Evolutionary conservation across 1,140 invertebrate species (phyloP).

Genomic region (Dendrolimus kikuchii): DNA sequence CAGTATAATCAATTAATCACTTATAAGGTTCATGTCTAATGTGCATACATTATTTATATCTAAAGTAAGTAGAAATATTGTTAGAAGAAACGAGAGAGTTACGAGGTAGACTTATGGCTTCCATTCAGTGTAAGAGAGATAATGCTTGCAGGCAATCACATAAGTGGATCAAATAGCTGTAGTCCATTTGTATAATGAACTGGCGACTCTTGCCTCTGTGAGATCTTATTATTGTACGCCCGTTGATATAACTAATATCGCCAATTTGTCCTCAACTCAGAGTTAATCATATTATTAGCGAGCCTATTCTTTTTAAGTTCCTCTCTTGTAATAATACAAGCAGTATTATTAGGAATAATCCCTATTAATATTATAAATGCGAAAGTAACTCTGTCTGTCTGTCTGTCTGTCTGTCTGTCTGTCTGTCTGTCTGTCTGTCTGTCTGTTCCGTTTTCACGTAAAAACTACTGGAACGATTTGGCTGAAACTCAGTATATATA

Average conservation of each 20-base stretch:
- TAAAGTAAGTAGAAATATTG: conserved; percentile 49
- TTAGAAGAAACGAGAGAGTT: conserved; percentile 55
- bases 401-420: too few relatives aligned
- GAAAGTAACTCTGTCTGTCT: too few relatives aligned
- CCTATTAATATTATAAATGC: background rate
- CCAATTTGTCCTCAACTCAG: conserved; percentile 8
- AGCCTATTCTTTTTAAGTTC: too few relatives aligned
- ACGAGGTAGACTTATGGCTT: conserved; percentile 67
- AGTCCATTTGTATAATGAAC: conserved; percentile 72
- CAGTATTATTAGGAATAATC: too few relatives aligned
- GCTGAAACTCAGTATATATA: too few relatives aligned
- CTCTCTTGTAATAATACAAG: too few relatives aligned
- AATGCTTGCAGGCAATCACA: conserved; percentile 70
- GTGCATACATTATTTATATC: conserved; percentile 35
- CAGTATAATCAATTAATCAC: background rate
- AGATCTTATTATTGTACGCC: conserved; percentile 56
- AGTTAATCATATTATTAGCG: too few relatives aligned
- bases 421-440: too few relatives aligned
- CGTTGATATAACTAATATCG: conserved; percentile 32
- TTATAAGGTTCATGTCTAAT: conserved; percentile 7
- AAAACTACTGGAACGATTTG: too few relatives aligned
- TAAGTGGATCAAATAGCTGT: conserved; percentile 71
- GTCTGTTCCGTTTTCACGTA: too few relatives aligned
- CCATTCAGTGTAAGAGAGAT: conserved; percentile 63
- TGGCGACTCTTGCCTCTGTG: conserved; percentile 50